phyloP scores from a whole-genome alignment of 1,140 invertebrate species.

The Sipha flava region DNA sequence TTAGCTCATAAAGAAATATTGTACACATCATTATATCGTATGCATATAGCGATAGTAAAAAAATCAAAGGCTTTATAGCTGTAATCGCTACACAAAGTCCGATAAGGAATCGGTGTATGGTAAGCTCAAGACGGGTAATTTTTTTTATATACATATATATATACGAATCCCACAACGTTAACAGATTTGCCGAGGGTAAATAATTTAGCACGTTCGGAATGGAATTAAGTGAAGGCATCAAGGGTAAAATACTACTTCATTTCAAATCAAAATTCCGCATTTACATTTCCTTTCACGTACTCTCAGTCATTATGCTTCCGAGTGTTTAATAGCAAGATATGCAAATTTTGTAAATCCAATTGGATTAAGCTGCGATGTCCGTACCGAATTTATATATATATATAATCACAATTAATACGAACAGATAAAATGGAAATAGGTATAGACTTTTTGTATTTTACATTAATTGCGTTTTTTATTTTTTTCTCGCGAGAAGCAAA shows the following conservation, averaged over 20 bases:
- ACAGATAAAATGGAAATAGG: background rate
- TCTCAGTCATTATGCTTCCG: background rate
- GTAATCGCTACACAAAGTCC: too few species aligned
- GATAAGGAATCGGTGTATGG: too few species aligned
- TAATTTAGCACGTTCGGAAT: conserved; percentile 9
- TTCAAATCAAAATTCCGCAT: conserved; percentile 21
- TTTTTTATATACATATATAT: background rate
- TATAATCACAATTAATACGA: background rate
- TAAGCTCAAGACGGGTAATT: background rate
- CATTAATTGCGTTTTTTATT: background rate
- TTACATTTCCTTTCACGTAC: conserved; percentile 16
- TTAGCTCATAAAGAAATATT: too few species aligned
- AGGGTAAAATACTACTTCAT: background rate
- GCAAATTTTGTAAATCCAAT: conserved; percentile 15
- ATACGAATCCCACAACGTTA: conserved; percentile 1
- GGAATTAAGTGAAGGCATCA: conserved; percentile 19
- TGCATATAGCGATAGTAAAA: too few species aligned
- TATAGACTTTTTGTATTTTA: background rate
- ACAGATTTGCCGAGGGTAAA: conserved; percentile 13
- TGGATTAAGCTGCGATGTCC: background rate
- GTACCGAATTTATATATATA: background rate
- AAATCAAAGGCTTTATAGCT: too few species aligned
- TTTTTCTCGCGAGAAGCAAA: background rate
- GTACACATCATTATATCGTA: too few species aligned
- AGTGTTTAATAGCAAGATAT: background rate